A percentile compares a stretch with the other conserved stretches of the same genome.
phyloP scores from a whole-genome alignment of 2,888 invertebrate genomes.

The Drosophila anceps region DNA sequence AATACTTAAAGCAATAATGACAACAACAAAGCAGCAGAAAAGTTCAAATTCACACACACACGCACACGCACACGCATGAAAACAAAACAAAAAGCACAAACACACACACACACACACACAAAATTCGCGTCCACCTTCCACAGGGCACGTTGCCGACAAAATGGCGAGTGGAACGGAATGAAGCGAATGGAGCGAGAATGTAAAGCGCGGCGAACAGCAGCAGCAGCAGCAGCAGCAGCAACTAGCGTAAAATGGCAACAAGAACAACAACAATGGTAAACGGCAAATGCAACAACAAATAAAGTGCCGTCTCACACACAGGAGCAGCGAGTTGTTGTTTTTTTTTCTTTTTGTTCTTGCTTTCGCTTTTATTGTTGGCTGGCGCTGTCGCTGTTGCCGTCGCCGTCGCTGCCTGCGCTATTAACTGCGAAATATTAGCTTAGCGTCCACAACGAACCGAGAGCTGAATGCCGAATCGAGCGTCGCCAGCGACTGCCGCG shows the following conservation, averaged over 20 bases:
- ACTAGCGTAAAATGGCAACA: conserved; percentile 7
- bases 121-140: conserved; percentile 41
- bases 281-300: conserved; percentile 15
- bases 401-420: not conserved
- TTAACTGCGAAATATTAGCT: conserved; percentile 35
- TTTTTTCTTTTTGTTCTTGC: conserved; percentile 39
- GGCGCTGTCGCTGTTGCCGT: conserved; percentile 34
- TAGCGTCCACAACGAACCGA: conserved; percentile 53
- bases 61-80: not conserved
- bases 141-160: conserved; percentile 61
- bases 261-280: conserved; percentile 13
- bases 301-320: conserved; percentile 7
- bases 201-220: conserved; percentile 27
- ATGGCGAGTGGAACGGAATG: conserved; percentile 37
- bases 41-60: conserved; percentile 8
- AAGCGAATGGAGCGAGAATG: conserved; percentile 37
- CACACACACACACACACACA: conserved; percentile 17
- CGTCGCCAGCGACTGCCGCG: conserved; percentile 57
- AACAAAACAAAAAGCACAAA: not conserved
- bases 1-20: conserved; percentile 53
- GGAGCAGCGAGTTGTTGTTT: conserved; percentile 22
- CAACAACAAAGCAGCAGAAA: conserved; percentile 20
- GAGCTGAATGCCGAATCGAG: conserved; percentile 32
- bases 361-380: conserved; percentile 12
- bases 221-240: conserved; percentile 20